These are phyloP conservation scores for Phyllotis vaccarum DNA, from an alignment of 2,797 vertebrate species.

Conservation along the genomic window DNA sequence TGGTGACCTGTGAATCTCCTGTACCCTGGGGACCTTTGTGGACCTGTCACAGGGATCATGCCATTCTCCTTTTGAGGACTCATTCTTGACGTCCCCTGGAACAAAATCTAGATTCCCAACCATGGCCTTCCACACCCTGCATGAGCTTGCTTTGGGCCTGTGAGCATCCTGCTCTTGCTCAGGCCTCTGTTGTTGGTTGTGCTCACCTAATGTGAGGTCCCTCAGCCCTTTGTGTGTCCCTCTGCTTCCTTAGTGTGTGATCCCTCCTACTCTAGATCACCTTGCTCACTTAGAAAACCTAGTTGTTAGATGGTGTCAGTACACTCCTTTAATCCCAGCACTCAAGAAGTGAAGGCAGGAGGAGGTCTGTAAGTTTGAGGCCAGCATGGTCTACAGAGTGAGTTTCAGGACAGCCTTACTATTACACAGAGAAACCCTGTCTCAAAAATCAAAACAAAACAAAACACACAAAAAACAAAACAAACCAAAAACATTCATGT, in stretches of 20 bases:
- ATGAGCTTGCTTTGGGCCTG: neutral
- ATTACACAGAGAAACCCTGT: neutral
- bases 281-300: neutral
- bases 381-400: neutral
- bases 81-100: neutral
- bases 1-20: neutral
- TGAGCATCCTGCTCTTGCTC: neutral
- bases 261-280: neutral
- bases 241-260: neutral
- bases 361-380: neutral
- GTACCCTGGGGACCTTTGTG: neutral
- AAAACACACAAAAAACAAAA: neutral
- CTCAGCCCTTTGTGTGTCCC: neutral
- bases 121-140: neutral
- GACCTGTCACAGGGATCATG: neutral
- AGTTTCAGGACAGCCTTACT: neutral
- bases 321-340: neutral
- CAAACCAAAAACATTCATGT: neutral
- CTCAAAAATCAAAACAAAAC: neutral
- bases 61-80: neutral
- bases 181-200: neutral
- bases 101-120: neutral
- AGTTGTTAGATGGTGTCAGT: neutral
- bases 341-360: neutral
- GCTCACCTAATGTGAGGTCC: neutral